Evolutionary conservation across 1,140 invertebrate genomes (phyloP), one percentile per base, ranked within the genome.

Genomic region (Drosophila kepulauana): DNA sequence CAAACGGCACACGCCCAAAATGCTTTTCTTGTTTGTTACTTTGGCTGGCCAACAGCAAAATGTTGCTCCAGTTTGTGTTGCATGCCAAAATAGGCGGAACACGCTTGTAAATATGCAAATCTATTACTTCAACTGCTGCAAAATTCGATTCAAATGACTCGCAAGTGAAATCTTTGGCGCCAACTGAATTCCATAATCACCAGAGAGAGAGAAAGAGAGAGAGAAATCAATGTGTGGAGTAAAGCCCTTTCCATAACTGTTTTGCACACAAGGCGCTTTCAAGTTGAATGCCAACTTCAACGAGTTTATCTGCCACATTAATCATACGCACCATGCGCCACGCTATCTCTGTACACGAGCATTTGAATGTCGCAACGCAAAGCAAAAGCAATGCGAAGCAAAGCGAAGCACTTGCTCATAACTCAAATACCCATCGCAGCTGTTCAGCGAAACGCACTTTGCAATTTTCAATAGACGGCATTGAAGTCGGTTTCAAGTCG

Each of bases 261-360:
- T 5, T 11, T 28, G 35, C 58, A 0, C 30, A 28, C 5, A 11
- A 30, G 45, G 49, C 15, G 56, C 64, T 79, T 79, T 87, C 82
- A 87, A 88, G 86, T 81, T 88, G 84, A 86, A 82, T 88, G 82
- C 46, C 80, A 74, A 65, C 30, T 48, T 15, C 67, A 15, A 61
- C 49, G 48, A 43, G 25, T 61, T 78, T 75, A 78, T 71, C 80
- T 49, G 46, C 15, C 54, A 68, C 67, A 89, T 89, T 89, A 46
- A 89, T 88, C 85, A 88, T 79, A 88, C 84, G 85, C 84, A 89
- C 62, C 46, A 69, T 82, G 66, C 25, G 69, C 68, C 70, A 61
- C 20, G 20, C 20, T 25, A 25, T 25, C 20, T 41, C 54, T 51
- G 11, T 15, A 4, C 38, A 77, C 49, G 67, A 65, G 62, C 80